Percentiles rank a stretch among this genome's conserved stretches.
Conservation (phyloP, 2,888 invertebrate genomes). For the Prenolepis imparis region DNA sequence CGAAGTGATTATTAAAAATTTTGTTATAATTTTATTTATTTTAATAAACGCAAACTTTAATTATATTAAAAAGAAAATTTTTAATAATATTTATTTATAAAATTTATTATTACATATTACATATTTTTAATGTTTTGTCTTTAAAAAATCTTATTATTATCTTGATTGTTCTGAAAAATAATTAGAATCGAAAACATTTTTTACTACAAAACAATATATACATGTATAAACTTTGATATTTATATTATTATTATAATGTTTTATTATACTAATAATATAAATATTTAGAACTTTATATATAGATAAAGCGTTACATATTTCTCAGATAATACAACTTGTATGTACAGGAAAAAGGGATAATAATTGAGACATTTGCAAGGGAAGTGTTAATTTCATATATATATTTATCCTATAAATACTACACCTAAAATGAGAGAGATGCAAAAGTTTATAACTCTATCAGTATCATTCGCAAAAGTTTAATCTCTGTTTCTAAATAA, state of each 20-base stretch:
- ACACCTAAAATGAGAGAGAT: not conserved
- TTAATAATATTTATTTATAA: not conserved
- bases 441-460: not conserved
- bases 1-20: not conserved
- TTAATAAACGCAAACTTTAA: not conserved
- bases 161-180: not conserved
- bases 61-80: not conserved
- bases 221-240: not conserved
- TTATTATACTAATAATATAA: no score
- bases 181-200: not conserved
- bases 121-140: not conserved
- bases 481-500: not conserved
- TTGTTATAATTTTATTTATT: slow-evolving; percentile 1
- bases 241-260: not conserved
- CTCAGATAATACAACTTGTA: not conserved
- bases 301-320: not conserved
- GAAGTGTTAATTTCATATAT: not conserved
- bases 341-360: not conserved
- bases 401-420: slow-evolving; percentile 1
- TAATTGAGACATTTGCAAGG: not conserved
- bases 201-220: not conserved
- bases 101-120: not conserved
- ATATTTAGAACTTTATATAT: not conserved
- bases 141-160: not conserved
- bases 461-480: not conserved